These are phyloP conservation scores for Palythoa grandiflora DNA, from an alignment of 92 coral and sea anemone genomes.

Conservation along the genomic window DNA sequence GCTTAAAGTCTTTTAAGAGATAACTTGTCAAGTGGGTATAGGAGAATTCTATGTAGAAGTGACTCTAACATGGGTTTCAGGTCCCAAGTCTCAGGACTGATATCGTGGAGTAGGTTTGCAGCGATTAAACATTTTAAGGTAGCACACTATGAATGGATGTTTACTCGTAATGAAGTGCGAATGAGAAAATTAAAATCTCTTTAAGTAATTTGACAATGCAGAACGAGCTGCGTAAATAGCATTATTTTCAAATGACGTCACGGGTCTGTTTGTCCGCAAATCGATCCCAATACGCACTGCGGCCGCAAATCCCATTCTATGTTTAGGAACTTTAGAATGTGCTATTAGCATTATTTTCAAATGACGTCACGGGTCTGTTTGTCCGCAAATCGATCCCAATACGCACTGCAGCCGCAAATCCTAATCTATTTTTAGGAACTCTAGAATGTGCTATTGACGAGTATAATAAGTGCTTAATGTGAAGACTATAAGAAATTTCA, in stretches of 20 bases:
- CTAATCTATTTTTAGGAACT: too few species aligned
- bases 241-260: too few species aligned
- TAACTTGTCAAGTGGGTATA: conserved; percentile 17
- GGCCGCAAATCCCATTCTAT: too few species aligned
- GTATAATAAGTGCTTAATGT: conserved; percentile 25
- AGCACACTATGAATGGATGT: conserved; percentile 58
- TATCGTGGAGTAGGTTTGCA: conserved; percentile 43
- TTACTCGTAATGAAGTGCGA: conserved; percentile 36
- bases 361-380: too few species aligned
- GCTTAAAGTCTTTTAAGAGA: conserved; percentile 33
- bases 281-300: too few species aligned
- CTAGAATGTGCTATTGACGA: too few species aligned
- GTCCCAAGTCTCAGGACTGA: conserved; percentile 63
- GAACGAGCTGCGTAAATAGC: conserved; percentile 57
- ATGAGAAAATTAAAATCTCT: conserved; percentile 21
- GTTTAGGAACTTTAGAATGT: too few species aligned
- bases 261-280: too few species aligned
- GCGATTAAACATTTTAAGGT: conserved; percentile 56
- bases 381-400: too few species aligned
- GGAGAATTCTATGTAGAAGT: not conserved
- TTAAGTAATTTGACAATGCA: conserved; percentile 56
- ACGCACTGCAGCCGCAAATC: too few species aligned
- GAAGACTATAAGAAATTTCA: conserved; percentile 44
- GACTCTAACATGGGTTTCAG: conserved; percentile 20
- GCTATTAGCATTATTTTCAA: too few species aligned